Evolutionary conservation across 1,140 invertebrate genomes (phyloP).

Genomic region (Drosophila mauritiana): DNA sequence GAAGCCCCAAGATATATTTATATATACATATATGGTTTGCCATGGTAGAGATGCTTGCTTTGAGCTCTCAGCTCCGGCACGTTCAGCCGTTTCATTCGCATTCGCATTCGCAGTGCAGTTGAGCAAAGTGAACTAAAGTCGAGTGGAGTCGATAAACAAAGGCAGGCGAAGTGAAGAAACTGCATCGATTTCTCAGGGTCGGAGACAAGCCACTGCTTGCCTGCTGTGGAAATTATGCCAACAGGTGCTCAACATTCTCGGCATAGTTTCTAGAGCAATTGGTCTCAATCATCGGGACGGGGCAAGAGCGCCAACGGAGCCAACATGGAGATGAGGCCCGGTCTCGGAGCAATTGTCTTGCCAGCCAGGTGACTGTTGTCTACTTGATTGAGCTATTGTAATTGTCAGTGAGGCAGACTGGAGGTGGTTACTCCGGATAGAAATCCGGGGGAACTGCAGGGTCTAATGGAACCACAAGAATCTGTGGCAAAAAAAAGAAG

Average conservation of each 20-base stretch:
- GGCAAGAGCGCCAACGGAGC: neutral
- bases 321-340: conserved; percentile 5
- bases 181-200: conserved; percentile 65
- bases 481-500: conserved; percentile 9
- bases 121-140: neutral
- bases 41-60: conserved; percentile 9
- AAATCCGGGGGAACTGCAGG: neutral
- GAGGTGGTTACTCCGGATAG: neutral
- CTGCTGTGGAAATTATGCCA: conserved; percentile 48
- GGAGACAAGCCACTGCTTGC: conserved; percentile 42
- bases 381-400: conserved; percentile 61
- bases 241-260: conserved; percentile 65
- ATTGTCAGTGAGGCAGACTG: conserved; percentile 32
- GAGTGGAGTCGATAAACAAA: conserved; percentile 36
- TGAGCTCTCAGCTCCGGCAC: conserved; percentile 26
- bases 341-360: neutral
- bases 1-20: conserved; percentile 4
- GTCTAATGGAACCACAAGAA: conserved; percentile 1
- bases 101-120: conserved; percentile 27
- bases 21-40: conserved; percentile 3
- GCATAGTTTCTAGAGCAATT: conserved; percentile 61
- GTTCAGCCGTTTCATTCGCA: conserved; percentile 38
- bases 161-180: conserved; percentile 16
- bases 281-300: conserved; percentile 28
- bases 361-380: conserved; percentile 26